Evolutionary conservation across 2,113 vertebrate genomes (phyloP), one percentile per base, ranked within the genome.

Genomic region (Holacanthus passer): DNA sequence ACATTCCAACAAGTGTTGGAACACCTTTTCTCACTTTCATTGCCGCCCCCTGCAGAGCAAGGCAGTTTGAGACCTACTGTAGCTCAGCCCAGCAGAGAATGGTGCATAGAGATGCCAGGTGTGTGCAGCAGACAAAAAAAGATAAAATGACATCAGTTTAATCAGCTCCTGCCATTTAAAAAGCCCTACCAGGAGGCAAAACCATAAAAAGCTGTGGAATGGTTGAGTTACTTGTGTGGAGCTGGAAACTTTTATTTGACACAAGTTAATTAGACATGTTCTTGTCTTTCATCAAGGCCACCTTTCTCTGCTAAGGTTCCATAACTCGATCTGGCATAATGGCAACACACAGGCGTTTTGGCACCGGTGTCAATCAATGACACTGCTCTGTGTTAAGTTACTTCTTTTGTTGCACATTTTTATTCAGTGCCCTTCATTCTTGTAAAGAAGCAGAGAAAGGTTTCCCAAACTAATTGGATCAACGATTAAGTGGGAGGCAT

Each of bases 391-490:
- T 87, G 86, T 90, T 91, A 83, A 86, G 77, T 84, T 74, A 69
- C 67, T 72, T 60, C 89, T 82, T 91, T 94, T 93, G 86, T 91
- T 52, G 72, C 84, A 70, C 74, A 45, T 83, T 88, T 88, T 85
- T 76, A 91, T 93, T 94, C 89, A 92, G 62, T 7, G 55, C 72
- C 87, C 71, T 73, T 83, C 83, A 87, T 59, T 89, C 77, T 70
- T 81, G 79, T 76, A 82, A 58, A 85, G 81, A 74, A 73, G 79
- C 17, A 10, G 45, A 90, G 63, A 90, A 90, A 86, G 82, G 52
- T 88, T 85, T 75, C 80, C 64, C 68, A 91, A 93, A 93, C 92
- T 93, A 94, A 94, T 93, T 93, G 92, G 91, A 92, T 91, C 88
- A 90, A 82, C 85, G 85, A 90, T 93, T 93, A 91, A 91, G 87